Conservation (phyloP, 2,888 invertebrate species). For the Cyclophora albipunctata region DNA sequence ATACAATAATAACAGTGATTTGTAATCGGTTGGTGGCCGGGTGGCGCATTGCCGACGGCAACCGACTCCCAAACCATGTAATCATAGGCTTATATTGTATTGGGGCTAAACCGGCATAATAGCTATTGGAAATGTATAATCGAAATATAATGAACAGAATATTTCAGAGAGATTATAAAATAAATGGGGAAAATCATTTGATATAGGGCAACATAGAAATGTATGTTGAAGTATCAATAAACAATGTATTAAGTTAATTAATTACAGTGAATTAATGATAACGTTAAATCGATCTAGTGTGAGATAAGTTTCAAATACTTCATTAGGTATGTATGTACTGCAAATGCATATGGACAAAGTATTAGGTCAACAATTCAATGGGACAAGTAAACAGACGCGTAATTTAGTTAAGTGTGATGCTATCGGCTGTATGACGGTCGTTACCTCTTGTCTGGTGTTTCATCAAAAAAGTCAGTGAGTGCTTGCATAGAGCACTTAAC, state of each 20-base stretch:
- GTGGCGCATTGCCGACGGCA: slow-evolving; percentile 20
- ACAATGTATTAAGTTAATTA: too few species aligned
- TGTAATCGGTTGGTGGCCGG: slow-evolving; percentile 19
- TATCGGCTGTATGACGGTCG: slow-evolving; percentile 34
- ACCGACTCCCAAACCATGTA: slow-evolving; percentile 34
- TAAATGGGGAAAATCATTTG: too few species aligned
- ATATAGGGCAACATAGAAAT: too few species aligned
- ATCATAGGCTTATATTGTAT: slow-evolving; percentile 37
- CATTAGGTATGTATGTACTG: too few species aligned
- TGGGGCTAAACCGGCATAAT: slow-evolving; percentile 30
- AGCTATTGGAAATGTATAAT: slow-evolving; percentile 30
- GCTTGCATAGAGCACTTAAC: slow-evolving; percentile 70
- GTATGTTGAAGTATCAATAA: too few species aligned
- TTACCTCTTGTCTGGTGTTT: slow-evolving; percentile 44
- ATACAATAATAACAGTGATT: slow-evolving; percentile 7
- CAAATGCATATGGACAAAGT: slow-evolving; percentile 1
- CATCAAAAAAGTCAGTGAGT: slow-evolving; percentile 60
- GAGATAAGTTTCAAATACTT: too few species aligned
- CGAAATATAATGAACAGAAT: slow-evolving; percentile 8
- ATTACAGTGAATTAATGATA: too few species aligned
- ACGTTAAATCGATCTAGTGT: too few species aligned
- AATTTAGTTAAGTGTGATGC: slow-evolving; percentile 38
- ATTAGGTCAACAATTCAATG: slow-evolving; percentile 41
- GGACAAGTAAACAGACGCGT: slow-evolving; percentile 8
- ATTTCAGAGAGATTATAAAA: too few species aligned